Evolutionary conservation across 1,140 invertebrate species (phyloP), one percentile per base, ranked within the genome.

Genomic region (Aphelinus certus): DNA sequence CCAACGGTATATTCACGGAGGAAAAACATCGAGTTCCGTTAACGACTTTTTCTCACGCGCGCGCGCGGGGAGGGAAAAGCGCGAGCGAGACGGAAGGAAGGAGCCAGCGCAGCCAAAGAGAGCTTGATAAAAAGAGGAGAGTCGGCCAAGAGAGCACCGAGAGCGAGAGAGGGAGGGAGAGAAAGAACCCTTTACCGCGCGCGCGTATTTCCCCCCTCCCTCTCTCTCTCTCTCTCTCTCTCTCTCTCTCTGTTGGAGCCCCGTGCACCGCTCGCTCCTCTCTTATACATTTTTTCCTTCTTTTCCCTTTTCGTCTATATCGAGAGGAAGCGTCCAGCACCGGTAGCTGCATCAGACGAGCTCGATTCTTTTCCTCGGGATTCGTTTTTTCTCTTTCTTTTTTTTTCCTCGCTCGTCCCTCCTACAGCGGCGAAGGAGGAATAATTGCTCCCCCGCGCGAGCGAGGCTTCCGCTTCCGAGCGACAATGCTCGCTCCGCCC

Each of bases 21-120:
- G 75, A 67, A 67, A 64, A 75, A 71, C 67, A 75, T 71, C 65
- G 53, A 70, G 67, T 61, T 70, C 62, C 68, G 74, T 76, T 71
- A 76, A 71, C 69, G 74, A 76, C 56, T 69, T 69, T 75, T 76
- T 67, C 62, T 67, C 53, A 61, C 47, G 51, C 26, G 26, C 26
- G 26, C 26, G 26, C 26, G 26, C 26, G 26, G 26, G 26, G 26
- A 26, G 65, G 56, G 56, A 67, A 67, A 67, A 65, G 63, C 10
- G 43, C 45, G 65, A 43, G 53, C 55, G n/a, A 1, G 42, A 43
- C 55, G n/a, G 56, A 56, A 49, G 53, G 53, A 45, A n/a, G 7
- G 51, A 60, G 26, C 42, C 7, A 53, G 42, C 26, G 42, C 51
- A 5, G 61, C 46, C 2, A n/a, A n/a, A 63, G 43, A 46, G 47